phyloP scores from a whole-genome alignment of 2,888 invertebrate species.

The Selenia dentaria region DNA sequence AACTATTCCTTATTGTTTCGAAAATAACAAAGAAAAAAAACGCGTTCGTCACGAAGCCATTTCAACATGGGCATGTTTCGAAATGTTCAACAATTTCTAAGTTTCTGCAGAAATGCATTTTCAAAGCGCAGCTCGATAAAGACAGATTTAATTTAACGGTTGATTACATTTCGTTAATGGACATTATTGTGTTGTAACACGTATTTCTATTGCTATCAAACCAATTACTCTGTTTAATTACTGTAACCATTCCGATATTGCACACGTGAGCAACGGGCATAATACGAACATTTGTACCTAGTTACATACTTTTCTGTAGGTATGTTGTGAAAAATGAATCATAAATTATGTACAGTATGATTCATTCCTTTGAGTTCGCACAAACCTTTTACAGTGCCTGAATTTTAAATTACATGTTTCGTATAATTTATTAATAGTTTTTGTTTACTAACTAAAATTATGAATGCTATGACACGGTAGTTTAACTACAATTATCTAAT shows the following conservation, averaged over 20 bases:
- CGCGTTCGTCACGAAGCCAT: not conserved
- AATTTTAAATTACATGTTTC: too few species aligned
- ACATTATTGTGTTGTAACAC: constrained; percentile 62
- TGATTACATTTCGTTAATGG: constrained; percentile 66
- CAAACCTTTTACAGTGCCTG: too few species aligned
- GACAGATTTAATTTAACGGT: constrained; percentile 64
- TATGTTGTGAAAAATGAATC: not conserved
- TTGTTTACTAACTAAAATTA: too few species aligned
- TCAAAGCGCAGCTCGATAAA: constrained; percentile 41
- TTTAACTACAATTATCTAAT: too few species aligned
- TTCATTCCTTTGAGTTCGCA: too few species aligned
- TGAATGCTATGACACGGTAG: too few species aligned
- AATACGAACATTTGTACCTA: not conserved
- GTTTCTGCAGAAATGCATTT: constrained; percentile 18
- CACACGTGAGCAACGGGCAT: constrained; percentile 12
- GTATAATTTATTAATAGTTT: too few species aligned
- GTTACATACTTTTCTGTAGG: not conserved
- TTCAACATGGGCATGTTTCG: constrained; percentile 8
- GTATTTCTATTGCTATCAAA: constrained; percentile 60
- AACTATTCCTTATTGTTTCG: not conserved
- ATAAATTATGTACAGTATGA: not conserved
- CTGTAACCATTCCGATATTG: constrained; percentile 59
- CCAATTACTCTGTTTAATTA: constrained; percentile 67
- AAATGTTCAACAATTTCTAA: constrained; percentile 8
- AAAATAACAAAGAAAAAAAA: not conserved